Evolutionary conservation across 2,113 vertebrate genomes (phyloP).

Genomic region (Vulpes ferrilata): DNA sequence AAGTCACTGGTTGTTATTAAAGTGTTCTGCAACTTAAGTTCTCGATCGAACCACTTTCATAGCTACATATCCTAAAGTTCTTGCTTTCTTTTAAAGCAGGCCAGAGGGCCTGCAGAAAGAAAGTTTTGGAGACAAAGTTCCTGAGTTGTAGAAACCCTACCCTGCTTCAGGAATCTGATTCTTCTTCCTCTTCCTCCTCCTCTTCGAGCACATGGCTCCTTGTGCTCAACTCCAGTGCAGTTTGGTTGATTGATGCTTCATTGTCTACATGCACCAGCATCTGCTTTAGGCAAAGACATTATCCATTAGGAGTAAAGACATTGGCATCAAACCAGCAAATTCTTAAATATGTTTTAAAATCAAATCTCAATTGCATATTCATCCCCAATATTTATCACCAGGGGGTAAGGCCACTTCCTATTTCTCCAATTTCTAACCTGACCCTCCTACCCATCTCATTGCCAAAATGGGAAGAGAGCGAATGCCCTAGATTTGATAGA

Average conservation of each 20-base stretch:
- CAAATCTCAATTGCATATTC: slow-evolving; percentile 5
- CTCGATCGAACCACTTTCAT: not conserved
- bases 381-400: slow-evolving; percentile 5
- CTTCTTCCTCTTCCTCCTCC: slow-evolving; percentile 86
- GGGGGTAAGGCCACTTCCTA: not conserved
- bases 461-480: not conserved
- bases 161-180: slow-evolving; percentile 86
- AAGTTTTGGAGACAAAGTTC: slow-evolving; percentile 55
- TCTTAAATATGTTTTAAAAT: slow-evolving; percentile 27
- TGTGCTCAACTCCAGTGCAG: slow-evolving; percentile 86
- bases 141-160: slow-evolving; percentile 48
- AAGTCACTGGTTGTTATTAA: not conserved
- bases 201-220: slow-evolving; percentile 77
- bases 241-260: slow-evolving; percentile 90
- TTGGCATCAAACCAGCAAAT: not conserved
- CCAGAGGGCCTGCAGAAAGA: not conserved
- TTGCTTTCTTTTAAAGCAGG: slow-evolving; percentile 14
- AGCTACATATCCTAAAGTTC: not conserved
- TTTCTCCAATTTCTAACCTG: slow-evolving; percentile 39
- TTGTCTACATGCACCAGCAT: slow-evolving; percentile 88
- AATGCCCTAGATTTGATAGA: not conserved
- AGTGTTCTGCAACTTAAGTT: slow-evolving; percentile 10
- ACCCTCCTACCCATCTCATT: no score
- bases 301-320: not conserved
- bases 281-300: slow-evolving; percentile 74